Evolutionary conservation across 2,113 vertebrate species (phyloP).

Genomic region (Scomber scombrus): DNA sequence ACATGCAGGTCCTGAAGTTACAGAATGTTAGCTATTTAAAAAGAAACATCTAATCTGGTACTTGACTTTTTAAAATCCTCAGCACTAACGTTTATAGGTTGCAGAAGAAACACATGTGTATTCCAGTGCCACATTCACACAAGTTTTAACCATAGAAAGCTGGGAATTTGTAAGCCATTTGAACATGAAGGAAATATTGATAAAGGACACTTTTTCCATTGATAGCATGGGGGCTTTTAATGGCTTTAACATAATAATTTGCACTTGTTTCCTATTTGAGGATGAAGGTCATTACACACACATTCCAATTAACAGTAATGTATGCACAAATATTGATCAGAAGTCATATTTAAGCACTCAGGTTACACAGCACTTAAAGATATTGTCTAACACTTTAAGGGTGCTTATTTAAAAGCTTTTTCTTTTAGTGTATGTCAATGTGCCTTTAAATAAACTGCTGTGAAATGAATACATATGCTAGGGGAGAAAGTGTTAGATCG

Average conservation of each 20-base stretch:
- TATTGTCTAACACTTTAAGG: not conserved
- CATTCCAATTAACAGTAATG: constrained; percentile 31
- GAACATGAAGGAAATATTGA: constrained; percentile 44
- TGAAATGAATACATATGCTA: constrained; percentile 31
- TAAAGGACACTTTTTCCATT: constrained; percentile 41
- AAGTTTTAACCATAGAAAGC: constrained; percentile 7
- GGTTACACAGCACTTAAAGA: constrained; percentile 20
- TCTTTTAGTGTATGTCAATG: constrained; percentile 15
- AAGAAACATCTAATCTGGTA: constrained; percentile 36
- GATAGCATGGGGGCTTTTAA: constrained; percentile 4
- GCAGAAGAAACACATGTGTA: constrained; percentile 26
- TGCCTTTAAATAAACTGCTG: constrained; percentile 52
- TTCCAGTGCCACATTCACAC: constrained; percentile 44
- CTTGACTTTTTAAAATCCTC: constrained; percentile 20
- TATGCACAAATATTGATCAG: constrained; percentile 8
- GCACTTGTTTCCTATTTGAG: constrained; percentile 26
- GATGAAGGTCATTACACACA: constrained; percentile 25
- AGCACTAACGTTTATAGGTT: constrained; percentile 40
- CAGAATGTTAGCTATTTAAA: constrained; percentile 56
- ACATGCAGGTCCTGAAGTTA: constrained; percentile 37
- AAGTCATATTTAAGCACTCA: constrained; percentile 36
- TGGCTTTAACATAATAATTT: constrained; percentile 30
- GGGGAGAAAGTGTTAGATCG: constrained; percentile 17
- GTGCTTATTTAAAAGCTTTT: constrained; percentile 25
- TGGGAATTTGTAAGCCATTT: constrained; percentile 5